Base-by-base conservation (phyloP, 2,888 invertebrate species). In the Chouioia cunea region DNA sequence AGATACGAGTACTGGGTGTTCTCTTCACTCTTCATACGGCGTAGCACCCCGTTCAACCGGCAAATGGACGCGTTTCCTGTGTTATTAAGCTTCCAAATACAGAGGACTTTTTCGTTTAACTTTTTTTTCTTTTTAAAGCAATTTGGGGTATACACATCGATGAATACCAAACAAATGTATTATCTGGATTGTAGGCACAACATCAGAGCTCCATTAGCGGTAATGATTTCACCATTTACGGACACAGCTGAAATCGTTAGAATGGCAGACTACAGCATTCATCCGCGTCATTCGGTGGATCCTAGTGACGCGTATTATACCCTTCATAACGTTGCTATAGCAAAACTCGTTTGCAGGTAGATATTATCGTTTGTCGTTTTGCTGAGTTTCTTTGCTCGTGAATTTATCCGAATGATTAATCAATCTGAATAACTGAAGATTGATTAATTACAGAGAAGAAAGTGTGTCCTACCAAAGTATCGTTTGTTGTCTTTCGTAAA, bases 291-390 rank as follows among this genome's bases (percentile, higher is more conserved):
- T 53, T 44, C 54, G 27, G 57, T 68, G 1, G 73, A 77, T 71
- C 77, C 79, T 48, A 68, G 71, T 14, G 46, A 65, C 4, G 4
- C 53, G 1, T n/a, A 74, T 23, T 65, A 77, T 20, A 6, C 66
- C 12, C 70, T 53, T 8, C 76, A 79, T 57, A 78, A 79, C 54
- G 12, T 79, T n/a, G 79, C 77, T 2, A 72, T 80, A 48, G 52
- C 75, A 2, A 77, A 73, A 70, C 67, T 80, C n/a, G 73, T 74
- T 18, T 80, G 80, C 76, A 77, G 62, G 73, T 71, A 65, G 23
- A 2, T 36, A 44, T 56, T 10, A 36, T 36, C 36, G 12, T 8
- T 36, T 6, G 6, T 27, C 27, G 6, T 6, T 36, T 36, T 36
- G n/a, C n/a, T 36, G 36, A 36, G 6, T 10, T 10, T 10, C 36